A percentile compares a stretch with the other conserved stretches of the same genome.
phyloP scores from a whole-genome alignment of 2,888 invertebrate genomes.

The Blera fallax region DNA sequence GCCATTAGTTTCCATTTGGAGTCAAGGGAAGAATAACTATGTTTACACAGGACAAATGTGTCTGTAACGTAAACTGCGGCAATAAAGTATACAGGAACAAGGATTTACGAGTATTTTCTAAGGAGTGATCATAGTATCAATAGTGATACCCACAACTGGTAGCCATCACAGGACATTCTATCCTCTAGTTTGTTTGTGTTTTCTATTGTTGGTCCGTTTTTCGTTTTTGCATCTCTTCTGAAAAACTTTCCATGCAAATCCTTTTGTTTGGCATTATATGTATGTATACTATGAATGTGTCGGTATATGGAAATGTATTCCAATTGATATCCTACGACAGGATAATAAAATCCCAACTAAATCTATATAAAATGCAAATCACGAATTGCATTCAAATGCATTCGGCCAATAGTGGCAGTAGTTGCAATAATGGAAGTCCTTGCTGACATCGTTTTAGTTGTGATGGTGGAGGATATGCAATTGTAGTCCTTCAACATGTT shows the following conservation, averaged over 20 bases:
- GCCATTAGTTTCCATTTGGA: slow-evolving; percentile 58
- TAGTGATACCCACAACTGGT: slow-evolving; percentile 51
- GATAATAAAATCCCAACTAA: slow-evolving; percentile 71
- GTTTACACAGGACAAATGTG: slow-evolving; percentile 49
- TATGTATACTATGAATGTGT: not conserved
- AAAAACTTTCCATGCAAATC: slow-evolving; percentile 66
- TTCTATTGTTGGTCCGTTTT: not conserved
- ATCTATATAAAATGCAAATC: slow-evolving; percentile 73
- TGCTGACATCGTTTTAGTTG: slow-evolving; percentile 19
- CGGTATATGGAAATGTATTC: slow-evolving; percentile 43
- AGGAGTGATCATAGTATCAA: slow-evolving; percentile 67
- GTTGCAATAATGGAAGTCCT: slow-evolving; percentile 34
- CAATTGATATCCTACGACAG: slow-evolving; percentile 70
- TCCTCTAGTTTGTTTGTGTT: slow-evolving; percentile 37
- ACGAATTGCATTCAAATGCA: slow-evolving; percentile 71
- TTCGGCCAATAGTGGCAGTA: slow-evolving; percentile 48
- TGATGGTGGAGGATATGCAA: not conserved
- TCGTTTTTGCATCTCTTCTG: not conserved
- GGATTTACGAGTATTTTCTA: slow-evolving; percentile 61
- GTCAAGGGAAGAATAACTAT: slow-evolving; percentile 33
- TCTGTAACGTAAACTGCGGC: slow-evolving; percentile 49
- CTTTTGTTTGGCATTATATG: slow-evolving; percentile 45
- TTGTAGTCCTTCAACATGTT: slow-evolving; percentile 55
- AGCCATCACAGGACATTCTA: slow-evolving; percentile 56
- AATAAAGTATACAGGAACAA: slow-evolving; percentile 57